These are phyloP conservation scores for Regulus satrapa DNA, from an alignment of 2,113 vertebrate genomes.

Conservation along the genomic window DNA sequence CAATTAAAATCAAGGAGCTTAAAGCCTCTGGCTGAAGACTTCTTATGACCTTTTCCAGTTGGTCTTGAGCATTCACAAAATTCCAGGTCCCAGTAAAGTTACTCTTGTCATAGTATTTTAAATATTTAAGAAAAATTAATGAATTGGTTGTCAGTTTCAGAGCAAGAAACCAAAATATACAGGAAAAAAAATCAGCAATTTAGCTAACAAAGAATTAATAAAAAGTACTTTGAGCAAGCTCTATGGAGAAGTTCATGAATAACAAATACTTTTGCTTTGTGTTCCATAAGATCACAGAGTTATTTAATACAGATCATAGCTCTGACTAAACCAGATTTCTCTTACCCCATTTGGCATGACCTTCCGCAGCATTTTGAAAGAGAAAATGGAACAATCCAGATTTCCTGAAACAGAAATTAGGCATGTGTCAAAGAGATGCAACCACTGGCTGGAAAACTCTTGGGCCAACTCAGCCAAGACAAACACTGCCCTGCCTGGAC, in stretches of 20 bases:
- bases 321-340: background rate
- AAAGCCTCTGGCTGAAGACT: background rate
- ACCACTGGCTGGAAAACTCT: background rate
- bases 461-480: background rate
- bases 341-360: background rate
- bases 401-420: background rate
- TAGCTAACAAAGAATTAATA: background rate
- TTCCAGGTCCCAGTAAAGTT: background rate
- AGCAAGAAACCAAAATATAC: background rate
- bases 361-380: background rate
- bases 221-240: background rate
- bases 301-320: background rate
- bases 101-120: background rate
- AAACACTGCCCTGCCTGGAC: background rate
- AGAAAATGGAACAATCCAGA: background rate
- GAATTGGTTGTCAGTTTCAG: background rate
- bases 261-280: background rate
- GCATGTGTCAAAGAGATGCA: background rate
- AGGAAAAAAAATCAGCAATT: background rate
- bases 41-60: background rate
- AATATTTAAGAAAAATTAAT: background rate
- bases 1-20: background rate
- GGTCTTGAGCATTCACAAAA: background rate
- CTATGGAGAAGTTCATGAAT: background rate
- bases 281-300: background rate